phyloP scores from a whole-genome alignment of 2,113 vertebrate species.

The Thomomys bottae region DNA sequence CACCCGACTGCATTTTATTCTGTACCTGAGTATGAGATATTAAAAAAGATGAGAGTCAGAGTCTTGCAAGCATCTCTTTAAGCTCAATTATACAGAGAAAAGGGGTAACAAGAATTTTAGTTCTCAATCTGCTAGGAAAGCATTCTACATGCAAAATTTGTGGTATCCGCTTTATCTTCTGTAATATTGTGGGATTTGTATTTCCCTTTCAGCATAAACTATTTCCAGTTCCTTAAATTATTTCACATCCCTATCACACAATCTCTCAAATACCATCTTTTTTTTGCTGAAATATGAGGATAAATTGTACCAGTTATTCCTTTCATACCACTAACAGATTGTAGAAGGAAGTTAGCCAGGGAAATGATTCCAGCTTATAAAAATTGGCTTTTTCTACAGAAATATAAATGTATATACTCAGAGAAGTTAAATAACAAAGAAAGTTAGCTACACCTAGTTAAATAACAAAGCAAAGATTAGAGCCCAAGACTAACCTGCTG shows the following conservation, averaged over 20 bases:
- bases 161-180: neutral
- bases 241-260: neutral
- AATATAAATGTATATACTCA: neutral
- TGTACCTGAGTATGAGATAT: neutral
- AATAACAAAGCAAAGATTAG: neutral
- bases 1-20: neutral
- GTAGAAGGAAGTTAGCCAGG: neutral
- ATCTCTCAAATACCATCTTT: neutral
- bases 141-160: neutral
- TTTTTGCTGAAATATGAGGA: neutral
- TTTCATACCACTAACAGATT: neutral
- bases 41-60: neutral
- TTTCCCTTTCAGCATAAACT: neutral
- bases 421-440: neutral
- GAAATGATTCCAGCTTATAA: neutral
- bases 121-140: neutral
- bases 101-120: neutral
- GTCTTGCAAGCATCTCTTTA: neutral
- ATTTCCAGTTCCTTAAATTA: neutral
- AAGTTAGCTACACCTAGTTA: too few species aligned
- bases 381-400: neutral
- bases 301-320: neutral
- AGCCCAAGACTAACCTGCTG: neutral
- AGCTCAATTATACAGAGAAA: neutral
- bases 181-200: neutral